These are phyloP conservation scores for Schrankia costaestrigalis DNA, from an alignment of 2,888 invertebrate species.

Conservation along the genomic window DNA sequence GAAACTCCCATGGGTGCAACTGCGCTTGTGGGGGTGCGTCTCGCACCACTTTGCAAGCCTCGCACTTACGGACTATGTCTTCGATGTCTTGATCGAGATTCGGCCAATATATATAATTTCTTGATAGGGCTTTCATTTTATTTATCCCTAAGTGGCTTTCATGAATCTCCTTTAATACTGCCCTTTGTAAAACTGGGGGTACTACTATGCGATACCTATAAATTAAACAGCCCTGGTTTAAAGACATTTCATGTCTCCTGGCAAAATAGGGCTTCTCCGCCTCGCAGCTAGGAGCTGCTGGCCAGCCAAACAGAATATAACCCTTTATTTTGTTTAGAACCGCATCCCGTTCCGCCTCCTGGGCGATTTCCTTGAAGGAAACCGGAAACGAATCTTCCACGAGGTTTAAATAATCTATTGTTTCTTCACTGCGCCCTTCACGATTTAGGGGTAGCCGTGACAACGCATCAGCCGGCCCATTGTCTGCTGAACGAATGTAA, in stretches of 20 bases:
- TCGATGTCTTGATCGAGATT: conserved; percentile 1
- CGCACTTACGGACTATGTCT: background rate
- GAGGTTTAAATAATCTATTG: background rate
- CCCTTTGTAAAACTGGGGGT: background rate
- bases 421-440: background rate
- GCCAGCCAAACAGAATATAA: background rate
- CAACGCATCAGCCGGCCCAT: background rate
- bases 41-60: background rate
- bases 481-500: background rate
- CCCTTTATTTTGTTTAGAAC: background rate
- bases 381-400: background rate
- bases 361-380: background rate
- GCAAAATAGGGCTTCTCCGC: background rate
- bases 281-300: background rate
- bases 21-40: background rate
- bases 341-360: background rate
- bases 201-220: background rate
- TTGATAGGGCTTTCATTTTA: background rate
- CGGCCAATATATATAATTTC: conserved; percentile 1
- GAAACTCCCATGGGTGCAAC: conserved; percentile 2
- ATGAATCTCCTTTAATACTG: background rate
- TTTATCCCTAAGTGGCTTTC: background rate
- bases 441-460: background rate
- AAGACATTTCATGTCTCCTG: background rate
- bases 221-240: background rate